Conservation (phyloP, 2,888 invertebrate species). For the Laothoe populi region DNA sequence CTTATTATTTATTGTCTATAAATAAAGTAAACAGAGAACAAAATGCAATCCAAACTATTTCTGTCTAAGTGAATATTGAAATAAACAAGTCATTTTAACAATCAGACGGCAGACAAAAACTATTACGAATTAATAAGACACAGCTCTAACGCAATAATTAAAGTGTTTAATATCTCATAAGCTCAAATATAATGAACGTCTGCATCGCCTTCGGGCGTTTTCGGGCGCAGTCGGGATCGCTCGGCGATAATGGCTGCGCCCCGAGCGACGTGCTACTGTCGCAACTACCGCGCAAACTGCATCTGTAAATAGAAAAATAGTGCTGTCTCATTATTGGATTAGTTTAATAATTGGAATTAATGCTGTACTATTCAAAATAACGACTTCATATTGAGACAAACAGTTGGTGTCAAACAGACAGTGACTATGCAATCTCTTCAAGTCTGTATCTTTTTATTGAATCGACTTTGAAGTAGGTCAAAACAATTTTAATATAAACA, state of each 20-base stretch:
- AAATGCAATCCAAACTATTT: not conserved
- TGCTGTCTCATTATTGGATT: constrained; percentile 57
- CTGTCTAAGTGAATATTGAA: not conserved
- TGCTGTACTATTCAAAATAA: constrained; percentile 34
- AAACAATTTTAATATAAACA: too few species aligned
- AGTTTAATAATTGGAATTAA: constrained; percentile 46
- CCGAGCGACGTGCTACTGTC: constrained; percentile 46
- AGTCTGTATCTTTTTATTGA: not conserved
- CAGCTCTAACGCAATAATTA: constrained; percentile 34
- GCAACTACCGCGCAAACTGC: constrained; percentile 56
- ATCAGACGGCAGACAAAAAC: constrained; percentile 20
- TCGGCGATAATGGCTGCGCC: constrained; percentile 52
- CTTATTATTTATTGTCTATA: too few species aligned
- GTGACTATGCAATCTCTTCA: not conserved
- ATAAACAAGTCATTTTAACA: not conserved
- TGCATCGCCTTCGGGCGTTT: constrained; percentile 53
- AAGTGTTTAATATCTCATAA: constrained; percentile 54
- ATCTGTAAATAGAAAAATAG: constrained; percentile 63
- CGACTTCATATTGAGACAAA: not conserved
- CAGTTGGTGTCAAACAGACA: not conserved
- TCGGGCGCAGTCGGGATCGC: constrained; percentile 54
- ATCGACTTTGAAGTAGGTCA: not conserved
- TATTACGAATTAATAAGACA: constrained; percentile 47
- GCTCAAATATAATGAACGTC: constrained; percentile 71
- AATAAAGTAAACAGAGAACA: too few species aligned